Conservation (phyloP, 2,888 invertebrate species). For the Drosophila monieri region DNA sequence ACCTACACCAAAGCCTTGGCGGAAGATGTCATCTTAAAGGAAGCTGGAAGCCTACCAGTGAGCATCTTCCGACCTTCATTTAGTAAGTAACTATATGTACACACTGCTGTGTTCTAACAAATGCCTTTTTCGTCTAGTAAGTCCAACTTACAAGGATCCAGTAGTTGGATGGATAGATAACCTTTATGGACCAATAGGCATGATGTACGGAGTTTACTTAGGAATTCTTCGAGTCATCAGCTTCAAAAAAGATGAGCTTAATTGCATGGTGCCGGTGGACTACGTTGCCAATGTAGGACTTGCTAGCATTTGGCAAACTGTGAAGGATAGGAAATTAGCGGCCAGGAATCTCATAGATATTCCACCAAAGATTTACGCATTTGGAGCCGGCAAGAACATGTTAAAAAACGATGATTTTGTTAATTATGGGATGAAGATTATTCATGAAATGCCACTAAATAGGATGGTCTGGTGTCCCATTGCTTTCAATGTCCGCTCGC, state of each 20-base stretch:
- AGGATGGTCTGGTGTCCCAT: constrained; percentile 89
- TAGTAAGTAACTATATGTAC: constrained; percentile 80
- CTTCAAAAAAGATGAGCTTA: constrained; percentile 58
- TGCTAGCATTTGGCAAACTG: constrained; percentile 84
- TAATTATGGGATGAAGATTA: constrained; percentile 88
- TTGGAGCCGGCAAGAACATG: constrained; percentile 88
- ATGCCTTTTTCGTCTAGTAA: constrained; percentile 28
- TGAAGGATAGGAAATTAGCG: constrained; percentile 23
- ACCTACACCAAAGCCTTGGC: constrained; percentile 89
- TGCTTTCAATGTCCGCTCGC: constrained; percentile 82
- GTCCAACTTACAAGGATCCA: constrained; percentile 84
- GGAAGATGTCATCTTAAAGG: constrained; percentile 86
- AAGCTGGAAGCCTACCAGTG: constrained; percentile 86
- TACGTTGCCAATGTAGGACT: constrained; percentile 83
- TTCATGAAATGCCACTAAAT: constrained; percentile 85
- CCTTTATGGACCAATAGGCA: constrained; percentile 86
- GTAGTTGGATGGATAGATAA: constrained; percentile 89
- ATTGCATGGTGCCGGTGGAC: constrained; percentile 84
- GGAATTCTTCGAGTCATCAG: constrained; percentile 85
- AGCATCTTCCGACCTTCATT: constrained; percentile 89
- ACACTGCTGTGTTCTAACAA: not conserved
- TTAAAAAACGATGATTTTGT: constrained; percentile 87
- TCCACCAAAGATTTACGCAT: constrained; percentile 87
- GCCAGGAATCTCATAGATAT: not conserved
- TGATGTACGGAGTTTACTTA: constrained; percentile 85